These are phyloP conservation scores for Rhynchomys soricoides DNA, from an alignment of 2,113 vertebrate genomes.

Conservation along the genomic window DNA sequence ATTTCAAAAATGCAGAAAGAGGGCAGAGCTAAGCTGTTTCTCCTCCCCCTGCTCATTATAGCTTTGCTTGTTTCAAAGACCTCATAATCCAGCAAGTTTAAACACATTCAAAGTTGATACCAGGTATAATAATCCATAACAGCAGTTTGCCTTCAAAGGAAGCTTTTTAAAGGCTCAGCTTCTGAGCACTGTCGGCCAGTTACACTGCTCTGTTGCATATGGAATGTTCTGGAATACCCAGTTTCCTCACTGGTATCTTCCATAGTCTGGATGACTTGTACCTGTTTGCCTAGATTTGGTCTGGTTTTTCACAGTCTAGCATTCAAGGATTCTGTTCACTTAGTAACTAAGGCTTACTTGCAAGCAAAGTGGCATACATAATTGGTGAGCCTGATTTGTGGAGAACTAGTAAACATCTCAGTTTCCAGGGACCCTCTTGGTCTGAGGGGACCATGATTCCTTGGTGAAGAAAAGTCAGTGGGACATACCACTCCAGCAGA, in stretches of 20 bases:
- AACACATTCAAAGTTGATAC: conserved; percentile 1
- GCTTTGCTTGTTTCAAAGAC: neutral
- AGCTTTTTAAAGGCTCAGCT: conserved; percentile 29
- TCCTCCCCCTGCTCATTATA: neutral
- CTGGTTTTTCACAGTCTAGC: neutral
- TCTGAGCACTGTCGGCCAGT: neutral
- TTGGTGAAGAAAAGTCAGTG: neutral
- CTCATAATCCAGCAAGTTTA: conserved; percentile 14
- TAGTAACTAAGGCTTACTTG: neutral
- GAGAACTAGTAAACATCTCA: neutral
- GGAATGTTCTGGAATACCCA: neutral
- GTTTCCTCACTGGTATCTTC: neutral
- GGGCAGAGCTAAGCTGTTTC: conserved; percentile 2
- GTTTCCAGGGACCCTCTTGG: neutral
- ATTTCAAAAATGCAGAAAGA: neutral
- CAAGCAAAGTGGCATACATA: neutral
- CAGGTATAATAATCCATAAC: neutral
- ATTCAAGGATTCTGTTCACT: neutral
- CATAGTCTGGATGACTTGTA: neutral
- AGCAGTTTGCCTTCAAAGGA: conserved; percentile 10
- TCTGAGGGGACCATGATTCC: neutral
- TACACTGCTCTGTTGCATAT: neutral
- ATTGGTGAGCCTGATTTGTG: neutral
- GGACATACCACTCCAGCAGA: neutral
- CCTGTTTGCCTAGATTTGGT: neutral